Evolutionary conservation across 2,113 vertebrate species (phyloP).

Genomic region (Sylvia atricapilla): DNA sequence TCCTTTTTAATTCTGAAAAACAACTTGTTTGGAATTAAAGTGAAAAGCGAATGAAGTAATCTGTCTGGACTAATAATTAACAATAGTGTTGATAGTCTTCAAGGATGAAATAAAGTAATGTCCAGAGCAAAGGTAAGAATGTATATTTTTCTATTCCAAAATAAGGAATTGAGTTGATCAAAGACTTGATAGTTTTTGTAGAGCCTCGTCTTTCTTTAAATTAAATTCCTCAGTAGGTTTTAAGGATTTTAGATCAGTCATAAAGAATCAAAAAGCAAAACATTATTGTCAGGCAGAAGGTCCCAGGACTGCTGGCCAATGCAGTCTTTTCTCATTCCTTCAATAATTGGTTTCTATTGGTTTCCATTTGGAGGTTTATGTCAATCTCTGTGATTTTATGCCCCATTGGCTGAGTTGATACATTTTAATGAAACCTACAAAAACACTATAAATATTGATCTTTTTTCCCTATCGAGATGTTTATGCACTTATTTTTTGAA

Average conservation of each 20-base stretch:
- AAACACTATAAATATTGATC: not conserved
- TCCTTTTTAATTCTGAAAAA: not conserved
- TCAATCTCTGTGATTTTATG: not conserved
- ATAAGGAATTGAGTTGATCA: not conserved
- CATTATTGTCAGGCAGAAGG: fast-evolving
- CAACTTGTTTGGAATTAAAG: not conserved
- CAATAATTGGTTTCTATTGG: not conserved
- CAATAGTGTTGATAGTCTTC: not conserved
- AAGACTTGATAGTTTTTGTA: not conserved
- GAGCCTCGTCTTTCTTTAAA: not conserved
- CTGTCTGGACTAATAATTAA: not conserved
- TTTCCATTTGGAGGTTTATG: not conserved
- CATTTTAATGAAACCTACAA: not conserved
- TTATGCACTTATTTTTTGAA: not conserved
- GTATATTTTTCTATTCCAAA: not conserved
- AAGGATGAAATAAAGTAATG: not conserved
- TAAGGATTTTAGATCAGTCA: not conserved
- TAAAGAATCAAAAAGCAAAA: not conserved
- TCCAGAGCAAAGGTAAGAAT: not conserved
- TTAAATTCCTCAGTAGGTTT: not conserved
- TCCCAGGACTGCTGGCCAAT: not conserved
- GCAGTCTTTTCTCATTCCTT: not conserved
- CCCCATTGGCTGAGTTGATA: not conserved
- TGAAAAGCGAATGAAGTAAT: not conserved
- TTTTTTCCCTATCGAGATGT: not conserved